Conservation (phyloP, 2,888 invertebrate species). For the Chrysopilus asiliformis region DNA sequence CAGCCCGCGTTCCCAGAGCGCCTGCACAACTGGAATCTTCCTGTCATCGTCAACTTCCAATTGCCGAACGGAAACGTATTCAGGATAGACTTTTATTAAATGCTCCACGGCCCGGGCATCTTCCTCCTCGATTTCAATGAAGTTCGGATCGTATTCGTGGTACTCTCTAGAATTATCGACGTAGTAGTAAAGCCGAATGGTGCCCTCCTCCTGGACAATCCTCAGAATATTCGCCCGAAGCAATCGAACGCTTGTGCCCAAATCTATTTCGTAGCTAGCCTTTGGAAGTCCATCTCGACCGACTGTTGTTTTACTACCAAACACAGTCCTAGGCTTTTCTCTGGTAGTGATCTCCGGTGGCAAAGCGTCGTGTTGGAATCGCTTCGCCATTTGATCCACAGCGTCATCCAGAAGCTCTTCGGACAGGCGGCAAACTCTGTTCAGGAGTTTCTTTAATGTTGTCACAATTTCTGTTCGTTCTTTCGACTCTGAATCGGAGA, state of each 20-base stretch:
- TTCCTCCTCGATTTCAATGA: slow-evolving; percentile 56
- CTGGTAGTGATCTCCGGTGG: slow-evolving; percentile 61
- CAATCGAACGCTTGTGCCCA: slow-evolving; percentile 46
- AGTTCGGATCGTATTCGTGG: slow-evolving; percentile 65
- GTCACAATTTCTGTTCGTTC: slow-evolving; percentile 40
- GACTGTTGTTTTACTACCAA: slow-evolving; percentile 58
- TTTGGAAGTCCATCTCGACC: slow-evolving; percentile 18
- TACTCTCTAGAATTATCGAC: slow-evolving; percentile 77
- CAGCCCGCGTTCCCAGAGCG: slow-evolving; percentile 73
- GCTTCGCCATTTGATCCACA: slow-evolving; percentile 75
- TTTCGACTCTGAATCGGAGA: slow-evolving; percentile 40
- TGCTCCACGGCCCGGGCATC: slow-evolving; percentile 55
- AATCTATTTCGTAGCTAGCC: slow-evolving; percentile 26
- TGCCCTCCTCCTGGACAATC: slow-evolving; percentile 50
- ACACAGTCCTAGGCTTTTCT: slow-evolving; percentile 57
- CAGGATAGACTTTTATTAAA: slow-evolving; percentile 62
- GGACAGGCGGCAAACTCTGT: slow-evolving; percentile 44
- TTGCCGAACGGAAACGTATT: slow-evolving; percentile 56
- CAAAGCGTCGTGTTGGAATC: slow-evolving; percentile 72
- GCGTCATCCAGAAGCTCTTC: slow-evolving; percentile 62
- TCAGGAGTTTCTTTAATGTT: slow-evolving; percentile 43
- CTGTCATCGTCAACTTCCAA: slow-evolving; percentile 51
- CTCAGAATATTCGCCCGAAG: slow-evolving; percentile 43
- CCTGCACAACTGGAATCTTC: slow-evolving; percentile 53
- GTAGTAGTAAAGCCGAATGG: slow-evolving; percentile 60